Evolutionary conservation across 2,797 vertebrate species (phyloP).

Genomic region (Myotis findleyi): DNA sequence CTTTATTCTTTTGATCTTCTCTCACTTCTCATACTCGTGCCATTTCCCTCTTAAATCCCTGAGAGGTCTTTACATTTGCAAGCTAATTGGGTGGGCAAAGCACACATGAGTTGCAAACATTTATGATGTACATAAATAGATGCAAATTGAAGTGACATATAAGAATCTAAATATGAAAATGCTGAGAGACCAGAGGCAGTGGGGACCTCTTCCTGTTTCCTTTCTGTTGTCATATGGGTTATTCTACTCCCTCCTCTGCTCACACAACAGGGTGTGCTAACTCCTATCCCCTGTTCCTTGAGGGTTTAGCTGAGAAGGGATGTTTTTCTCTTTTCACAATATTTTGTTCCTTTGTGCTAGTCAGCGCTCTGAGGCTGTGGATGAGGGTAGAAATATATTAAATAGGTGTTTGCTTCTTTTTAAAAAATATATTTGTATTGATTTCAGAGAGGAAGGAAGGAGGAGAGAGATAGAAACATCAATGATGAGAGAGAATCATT

Average conservation of each 20-base stretch:
- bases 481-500: too few relatives aligned
- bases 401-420: neutral
- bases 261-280: neutral
- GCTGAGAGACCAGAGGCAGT: neutral
- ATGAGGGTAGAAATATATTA: neutral
- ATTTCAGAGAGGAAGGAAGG: too few relatives aligned
- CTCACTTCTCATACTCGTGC: neutral
- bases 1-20: neutral
- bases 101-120: neutral
- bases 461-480: too few relatives aligned
- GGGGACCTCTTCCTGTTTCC: constrained; percentile 43
- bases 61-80: neutral
- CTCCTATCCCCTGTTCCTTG: neutral
- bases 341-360: neutral
- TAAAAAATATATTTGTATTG: too few relatives aligned
- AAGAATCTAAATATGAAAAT: neutral
- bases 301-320: neutral
- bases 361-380: neutral
- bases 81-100: neutral
- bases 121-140: neutral
- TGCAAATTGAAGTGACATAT: neutral
- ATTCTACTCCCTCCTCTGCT: neutral
- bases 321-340: neutral
- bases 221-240: neutral
- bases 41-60: neutral